These are phyloP conservation scores for Nephrotoma flavescens DNA, from an alignment of 2,888 invertebrate genomes.

Conservation along the genomic window DNA sequence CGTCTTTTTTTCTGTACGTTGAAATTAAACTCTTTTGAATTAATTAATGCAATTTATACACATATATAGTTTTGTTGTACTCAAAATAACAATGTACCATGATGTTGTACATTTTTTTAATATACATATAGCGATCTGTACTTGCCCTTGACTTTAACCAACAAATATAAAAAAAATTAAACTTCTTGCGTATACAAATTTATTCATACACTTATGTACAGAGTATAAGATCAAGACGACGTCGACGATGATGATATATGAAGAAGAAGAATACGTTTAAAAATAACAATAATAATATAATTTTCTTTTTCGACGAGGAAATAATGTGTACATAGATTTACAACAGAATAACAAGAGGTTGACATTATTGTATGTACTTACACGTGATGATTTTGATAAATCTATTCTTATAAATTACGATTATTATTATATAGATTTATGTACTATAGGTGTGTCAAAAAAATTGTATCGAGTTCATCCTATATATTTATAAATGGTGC, in stretches of 20 bases:
- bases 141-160: not conserved
- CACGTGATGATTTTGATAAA: not conserved
- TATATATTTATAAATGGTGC: not conserved
- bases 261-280: not conserved
- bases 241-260: not conserved
- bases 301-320: not conserved
- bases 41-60: not conserved
- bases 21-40: not conserved
- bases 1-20: not conserved
- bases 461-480: not conserved
- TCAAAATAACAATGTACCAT: not conserved
- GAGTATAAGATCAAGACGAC: not conserved
- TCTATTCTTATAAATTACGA: not conserved
- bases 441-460: not conserved
- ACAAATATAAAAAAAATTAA: not conserved
- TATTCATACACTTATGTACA: not conserved
- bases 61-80: not conserved
- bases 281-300: not conserved
- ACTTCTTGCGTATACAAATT: not conserved
- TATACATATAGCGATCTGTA: not conserved
- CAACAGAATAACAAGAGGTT: not conserved
- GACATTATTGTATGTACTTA: not conserved
- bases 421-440: not conserved
- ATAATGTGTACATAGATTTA: not conserved
- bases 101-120: not conserved